A percentile compares a stretch with the other conserved stretches of the same genome.
Evolutionary conservation across 2,888 invertebrate species (phyloP).

Genomic region (Pandemis heparana): DNA sequence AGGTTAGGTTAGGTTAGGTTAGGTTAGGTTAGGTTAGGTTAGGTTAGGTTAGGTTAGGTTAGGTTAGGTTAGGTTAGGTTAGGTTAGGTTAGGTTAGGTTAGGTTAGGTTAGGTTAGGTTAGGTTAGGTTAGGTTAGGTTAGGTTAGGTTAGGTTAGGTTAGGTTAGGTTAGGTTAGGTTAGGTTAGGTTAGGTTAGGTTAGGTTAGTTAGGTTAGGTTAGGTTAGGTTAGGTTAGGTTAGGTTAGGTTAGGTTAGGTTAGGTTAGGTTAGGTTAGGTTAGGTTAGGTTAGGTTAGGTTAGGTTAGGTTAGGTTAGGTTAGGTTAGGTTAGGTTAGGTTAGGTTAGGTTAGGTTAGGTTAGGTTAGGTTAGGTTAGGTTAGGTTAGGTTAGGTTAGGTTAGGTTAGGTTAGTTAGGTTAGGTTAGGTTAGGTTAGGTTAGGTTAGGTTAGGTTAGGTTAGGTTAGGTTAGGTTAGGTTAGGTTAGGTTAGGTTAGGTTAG

Average conservation of each 20-base stretch:
- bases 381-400: slow-evolving; percentile 27
- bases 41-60: slow-evolving; percentile 23
- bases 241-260: slow-evolving; percentile 13
- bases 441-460: slow-evolving; percentile 32
- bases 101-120: slow-evolving; percentile 20
- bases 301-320: slow-evolving; percentile 32
- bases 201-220: slow-evolving; percentile 6
- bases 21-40: too few species aligned
- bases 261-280: slow-evolving; percentile 28
- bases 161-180: too few species aligned
- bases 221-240: slow-evolving; percentile 32
- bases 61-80: slow-evolving; percentile 18
- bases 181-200: slow-evolving; percentile 23
- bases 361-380: slow-evolving; percentile 24
- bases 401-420: too few species aligned
- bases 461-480: too few species aligned
- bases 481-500: slow-evolving; percentile 18
- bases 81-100: slow-evolving; percentile 28
- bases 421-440: slow-evolving; percentile 18
- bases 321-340: slow-evolving; percentile 24
- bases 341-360: slow-evolving; percentile 19
- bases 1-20: background rate
- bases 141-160: slow-evolving; percentile 11
- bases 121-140: slow-evolving; percentile 12
- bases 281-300: slow-evolving; percentile 32